Conservation (phyloP, 2,113 vertebrate species). For the Chaetops frenatus region DNA sequence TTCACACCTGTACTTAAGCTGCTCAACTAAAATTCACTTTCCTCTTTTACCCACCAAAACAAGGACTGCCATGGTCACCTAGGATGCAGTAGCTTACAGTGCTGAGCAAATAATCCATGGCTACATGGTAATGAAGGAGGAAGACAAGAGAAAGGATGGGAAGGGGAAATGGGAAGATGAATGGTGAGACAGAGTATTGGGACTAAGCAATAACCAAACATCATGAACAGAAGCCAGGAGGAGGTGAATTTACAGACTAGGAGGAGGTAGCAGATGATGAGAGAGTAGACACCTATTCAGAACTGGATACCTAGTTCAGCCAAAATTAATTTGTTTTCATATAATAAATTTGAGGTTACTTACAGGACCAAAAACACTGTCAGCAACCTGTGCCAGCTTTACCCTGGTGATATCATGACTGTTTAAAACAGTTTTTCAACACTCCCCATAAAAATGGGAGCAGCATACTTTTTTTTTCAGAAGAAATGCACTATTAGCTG, state of each 20-base stretch:
- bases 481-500: not conserved
- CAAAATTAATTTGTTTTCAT: not conserved
- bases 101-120: accelerated
- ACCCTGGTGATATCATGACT: not conserved
- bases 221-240: not conserved
- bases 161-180: not conserved
- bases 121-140: not conserved
- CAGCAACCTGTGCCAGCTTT: not conserved
- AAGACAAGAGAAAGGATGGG: not conserved
- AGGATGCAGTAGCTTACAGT: not conserved
- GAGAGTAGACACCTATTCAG: not conserved
- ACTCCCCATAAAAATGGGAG: not conserved
- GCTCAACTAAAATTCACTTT: not conserved
- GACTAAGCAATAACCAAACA: not conserved
- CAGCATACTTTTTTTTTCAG: not conserved
- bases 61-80: not conserved
- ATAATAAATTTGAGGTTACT: not conserved
- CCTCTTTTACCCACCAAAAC: not conserved
- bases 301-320: not conserved
- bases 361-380: not conserved
- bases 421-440: not conserved
- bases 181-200: not conserved
- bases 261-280: not conserved
- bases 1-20: not conserved
- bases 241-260: not conserved